Percentiles rank a stretch among this genome's conserved stretches.
Evolutionary conservation across 1,140 invertebrate genomes (phyloP).

Genomic region (Drosophila arawakana): DNA sequence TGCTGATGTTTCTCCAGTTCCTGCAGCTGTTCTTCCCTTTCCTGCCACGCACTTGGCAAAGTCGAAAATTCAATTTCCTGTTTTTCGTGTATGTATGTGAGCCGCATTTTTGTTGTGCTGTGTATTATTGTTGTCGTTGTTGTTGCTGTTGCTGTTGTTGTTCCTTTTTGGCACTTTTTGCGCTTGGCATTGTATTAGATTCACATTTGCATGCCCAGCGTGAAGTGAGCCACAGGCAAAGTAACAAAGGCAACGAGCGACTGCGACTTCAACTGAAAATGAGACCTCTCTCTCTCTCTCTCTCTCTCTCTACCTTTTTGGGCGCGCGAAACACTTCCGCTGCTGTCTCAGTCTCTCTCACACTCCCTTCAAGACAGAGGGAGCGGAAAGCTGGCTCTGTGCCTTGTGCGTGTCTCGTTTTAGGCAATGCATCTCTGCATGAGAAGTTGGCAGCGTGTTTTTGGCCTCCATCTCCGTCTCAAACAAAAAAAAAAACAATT

Average conservation of each 20-base stretch:
- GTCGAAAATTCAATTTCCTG: slow-evolving; percentile 84
- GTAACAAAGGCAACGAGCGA: slow-evolving; percentile 39
- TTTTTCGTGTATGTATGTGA: slow-evolving; percentile 79
- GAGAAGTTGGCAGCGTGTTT: slow-evolving; percentile 64
- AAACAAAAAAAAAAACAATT: slow-evolving; percentile 57
- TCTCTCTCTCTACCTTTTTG: neutral
- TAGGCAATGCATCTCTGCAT: slow-evolving; percentile 27
- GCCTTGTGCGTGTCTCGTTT: slow-evolving; percentile 30
- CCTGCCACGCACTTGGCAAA: slow-evolving; percentile 81
- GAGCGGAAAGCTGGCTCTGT: slow-evolving; percentile 7
- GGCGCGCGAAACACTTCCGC: slow-evolving; percentile 72
- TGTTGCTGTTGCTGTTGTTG: slow-evolving; percentile 42
- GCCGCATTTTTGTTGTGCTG: slow-evolving; percentile 43
- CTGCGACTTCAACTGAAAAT: neutral
- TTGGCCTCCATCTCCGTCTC: slow-evolving; percentile 26
- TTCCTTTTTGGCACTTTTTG: slow-evolving; percentile 68
- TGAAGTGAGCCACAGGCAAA: slow-evolving; percentile 68
- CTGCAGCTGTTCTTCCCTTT: slow-evolving; percentile 58
- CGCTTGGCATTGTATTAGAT: slow-evolving; percentile 79
- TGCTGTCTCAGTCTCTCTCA: neutral
- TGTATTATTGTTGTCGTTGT: slow-evolving; percentile 6
- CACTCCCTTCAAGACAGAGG: neutral
- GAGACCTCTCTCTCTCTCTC: slow-evolving; percentile 17
- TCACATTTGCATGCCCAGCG: slow-evolving; percentile 81
- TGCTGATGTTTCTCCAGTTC: slow-evolving; percentile 46